Base-by-base conservation (phyloP, 64 coral and sea anemone genomes). In the Astreopora myriophthalma region DNA sequence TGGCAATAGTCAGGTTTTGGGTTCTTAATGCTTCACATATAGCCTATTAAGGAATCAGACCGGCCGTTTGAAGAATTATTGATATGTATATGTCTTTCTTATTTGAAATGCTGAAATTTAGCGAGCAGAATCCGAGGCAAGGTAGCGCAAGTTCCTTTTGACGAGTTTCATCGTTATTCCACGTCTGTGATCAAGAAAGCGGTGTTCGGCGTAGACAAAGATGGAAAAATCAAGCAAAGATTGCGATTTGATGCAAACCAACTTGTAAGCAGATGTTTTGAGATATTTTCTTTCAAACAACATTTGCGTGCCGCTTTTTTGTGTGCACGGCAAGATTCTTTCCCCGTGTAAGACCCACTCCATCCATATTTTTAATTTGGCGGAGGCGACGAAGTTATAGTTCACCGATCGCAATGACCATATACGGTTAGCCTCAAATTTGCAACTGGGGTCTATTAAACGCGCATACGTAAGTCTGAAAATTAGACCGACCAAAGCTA, bases 111-210 rank as follows among this genome's bases (percentile, higher is more conserved):
- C 7, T 48, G 14, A 33, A 29, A 39, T 88, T 1, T 65, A 98
- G 96, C 93, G 0, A 98, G 96, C 65, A 76, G 91, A 25, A 95
- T 99, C 27, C 91, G 96, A 20, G 96, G 93, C 0, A 89, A 75
- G 12, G 96, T 99, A 19, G 96, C 96, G 5, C 94, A 95, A 70
- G 87, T 93, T 12, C 90, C 96, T 10, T 99, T 99, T 88, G 96
- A 99, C 8, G 90, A 99, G 28, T 99, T 99, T 29, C 96, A 99
- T 81, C 94, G 94, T 10, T 93, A 95, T 35, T 99, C 96, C 25
- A 85, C 85, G 0, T 83, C 62, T 20, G 69, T 99, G 1, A 99
- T 99, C 48, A 92, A 91, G 51, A 93, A 88, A 40, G 96, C 94
- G 34, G 93, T 95, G 4, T 99, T 99, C 34, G 96, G 96, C 13